Conservation (phyloP, 2,113 vertebrate species). For the Sceloporus undulatus region DNA sequence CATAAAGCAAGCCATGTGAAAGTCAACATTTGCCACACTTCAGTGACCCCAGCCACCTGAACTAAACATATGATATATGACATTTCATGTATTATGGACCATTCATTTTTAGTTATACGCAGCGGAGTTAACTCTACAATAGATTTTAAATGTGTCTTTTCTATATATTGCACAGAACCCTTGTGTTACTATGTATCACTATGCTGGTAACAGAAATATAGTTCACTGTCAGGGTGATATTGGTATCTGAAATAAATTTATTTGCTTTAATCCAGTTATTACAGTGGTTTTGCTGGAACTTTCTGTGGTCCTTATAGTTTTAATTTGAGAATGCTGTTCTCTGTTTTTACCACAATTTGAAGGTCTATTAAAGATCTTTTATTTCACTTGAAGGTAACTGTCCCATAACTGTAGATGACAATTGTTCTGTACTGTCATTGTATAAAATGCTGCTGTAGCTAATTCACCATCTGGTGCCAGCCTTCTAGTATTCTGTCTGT, state of each 20-base stretch:
- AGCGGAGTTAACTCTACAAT: background rate
- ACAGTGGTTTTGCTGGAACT: background rate
- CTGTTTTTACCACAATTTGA: too few relatives aligned
- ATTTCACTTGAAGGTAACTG: too few relatives aligned
- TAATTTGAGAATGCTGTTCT: background rate
- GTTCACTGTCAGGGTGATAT: background rate
- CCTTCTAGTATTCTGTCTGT: too few relatives aligned
- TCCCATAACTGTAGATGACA: too few relatives aligned
- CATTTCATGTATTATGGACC: conserved; percentile 33
- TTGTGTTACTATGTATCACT: background rate
- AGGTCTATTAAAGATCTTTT: too few relatives aligned
- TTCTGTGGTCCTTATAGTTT: background rate
- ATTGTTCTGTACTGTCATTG: too few relatives aligned
- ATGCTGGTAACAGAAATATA: background rate
- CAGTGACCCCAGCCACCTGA: background rate
- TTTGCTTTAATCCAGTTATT: background rate
- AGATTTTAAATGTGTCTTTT: background rate
- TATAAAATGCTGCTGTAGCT: too few relatives aligned
- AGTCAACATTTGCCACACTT: conserved; percentile 17
- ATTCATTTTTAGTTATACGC: conserved; percentile 24
- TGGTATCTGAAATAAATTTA: background rate
- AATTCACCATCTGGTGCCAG: too few relatives aligned
- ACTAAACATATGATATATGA: background rate
- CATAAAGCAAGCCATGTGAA: conserved; percentile 32
- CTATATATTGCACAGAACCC: background rate